These are phyloP conservation scores for Lepilemur septentrionalis DNA, from an alignment of 2,797 vertebrate species.

Conservation along the genomic window DNA sequence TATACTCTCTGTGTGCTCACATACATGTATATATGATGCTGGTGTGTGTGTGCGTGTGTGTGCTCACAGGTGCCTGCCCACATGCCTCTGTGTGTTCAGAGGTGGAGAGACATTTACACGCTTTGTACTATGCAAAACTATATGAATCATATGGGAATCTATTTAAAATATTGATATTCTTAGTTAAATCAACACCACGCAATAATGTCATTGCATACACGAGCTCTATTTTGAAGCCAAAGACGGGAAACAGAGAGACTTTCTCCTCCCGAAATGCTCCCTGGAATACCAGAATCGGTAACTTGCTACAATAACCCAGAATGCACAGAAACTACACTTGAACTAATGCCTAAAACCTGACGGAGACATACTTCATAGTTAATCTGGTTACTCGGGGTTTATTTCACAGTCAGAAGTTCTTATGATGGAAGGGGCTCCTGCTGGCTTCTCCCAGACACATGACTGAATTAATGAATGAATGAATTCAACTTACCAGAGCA, in stretches of 20 bases:
- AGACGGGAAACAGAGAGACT: slow-evolving; percentile 39
- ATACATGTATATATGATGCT: not conserved
- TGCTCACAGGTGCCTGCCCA: not conserved
- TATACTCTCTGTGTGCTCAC: not conserved
- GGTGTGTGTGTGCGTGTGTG: not conserved
- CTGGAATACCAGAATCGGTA: slow-evolving; percentile 66
- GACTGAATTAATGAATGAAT: slow-evolving; percentile 85
- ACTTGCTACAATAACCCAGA: slow-evolving; percentile 47
- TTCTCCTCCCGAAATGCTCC: slow-evolving; percentile 26
- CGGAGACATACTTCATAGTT: slow-evolving; percentile 83
- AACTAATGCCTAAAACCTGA: slow-evolving; percentile 81
- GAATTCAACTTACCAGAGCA: slow-evolving; percentile 82
- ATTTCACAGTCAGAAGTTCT: slow-evolving; percentile 86
- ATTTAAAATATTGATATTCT: slow-evolving; percentile 77
- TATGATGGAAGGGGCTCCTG: slow-evolving; percentile 82
- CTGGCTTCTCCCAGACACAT: slow-evolving; percentile 82
- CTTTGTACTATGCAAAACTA: slow-evolving; percentile 35
- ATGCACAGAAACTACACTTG: slow-evolving; percentile 70
- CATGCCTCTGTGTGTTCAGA: slow-evolving; percentile 37
- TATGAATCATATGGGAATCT: slow-evolving; percentile 56
- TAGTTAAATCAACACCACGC: slow-evolving; percentile 48
- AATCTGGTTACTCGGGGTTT: slow-evolving; percentile 86
- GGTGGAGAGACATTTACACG: slow-evolving; percentile 29
- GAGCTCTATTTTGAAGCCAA: slow-evolving; percentile 26
- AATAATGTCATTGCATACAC: slow-evolving; percentile 3